These are phyloP conservation scores for Epizoanthus stellaris DNA, from an alignment of 92 coral and sea anemone genomes.

Conservation along the genomic window DNA sequence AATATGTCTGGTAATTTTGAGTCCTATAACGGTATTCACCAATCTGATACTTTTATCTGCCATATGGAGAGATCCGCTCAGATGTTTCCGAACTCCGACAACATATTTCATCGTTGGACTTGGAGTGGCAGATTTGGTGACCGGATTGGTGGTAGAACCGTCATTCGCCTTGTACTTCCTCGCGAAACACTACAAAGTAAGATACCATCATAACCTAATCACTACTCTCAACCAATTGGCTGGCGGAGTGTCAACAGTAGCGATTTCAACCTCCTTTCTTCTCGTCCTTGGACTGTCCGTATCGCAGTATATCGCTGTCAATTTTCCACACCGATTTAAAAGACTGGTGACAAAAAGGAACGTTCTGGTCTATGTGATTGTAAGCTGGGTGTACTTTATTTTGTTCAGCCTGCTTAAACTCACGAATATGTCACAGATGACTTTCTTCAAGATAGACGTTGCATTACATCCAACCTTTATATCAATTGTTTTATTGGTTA, in stretches of 20 bases:
- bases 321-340: constrained; percentile 69
- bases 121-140: constrained; percentile 73
- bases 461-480: constrained; percentile 73
- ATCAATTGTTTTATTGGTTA: constrained; percentile 55
- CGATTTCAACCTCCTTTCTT: constrained; percentile 73
- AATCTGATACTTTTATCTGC: constrained; percentile 69
- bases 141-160: constrained; percentile 83
- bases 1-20: constrained; percentile 49
- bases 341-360: constrained; percentile 52
- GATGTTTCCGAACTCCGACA: constrained; percentile 75
- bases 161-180: constrained; percentile 64
- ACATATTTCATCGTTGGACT: constrained; percentile 74
- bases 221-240: constrained; percentile 54
- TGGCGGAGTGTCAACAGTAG: constrained; percentile 65
- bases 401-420: constrained; percentile 66
- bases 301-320: constrained; percentile 77
- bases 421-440: constrained; percentile 49
- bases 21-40: constrained; percentile 78
- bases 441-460: constrained; percentile 69
- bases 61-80: constrained; percentile 73
- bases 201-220: constrained; percentile 34
- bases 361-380: constrained; percentile 56
- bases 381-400: constrained; percentile 69
- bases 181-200: constrained; percentile 14
- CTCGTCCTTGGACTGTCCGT: constrained; percentile 74